phyloP scores from a whole-genome alignment of 2,797 vertebrate genomes.

The Chelon labrosus region DNA sequence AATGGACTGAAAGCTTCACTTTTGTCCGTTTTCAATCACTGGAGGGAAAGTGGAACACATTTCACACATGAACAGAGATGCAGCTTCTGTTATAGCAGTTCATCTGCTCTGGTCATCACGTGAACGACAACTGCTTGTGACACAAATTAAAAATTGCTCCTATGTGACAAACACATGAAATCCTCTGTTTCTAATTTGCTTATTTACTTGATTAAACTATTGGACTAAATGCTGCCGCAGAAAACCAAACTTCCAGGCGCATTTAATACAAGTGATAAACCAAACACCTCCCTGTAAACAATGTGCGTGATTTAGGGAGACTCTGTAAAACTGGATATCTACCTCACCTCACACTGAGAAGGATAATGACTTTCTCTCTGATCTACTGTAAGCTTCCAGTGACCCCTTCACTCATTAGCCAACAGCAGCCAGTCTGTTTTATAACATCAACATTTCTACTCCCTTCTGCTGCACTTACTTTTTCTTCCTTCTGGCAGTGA shows the following conservation, averaged over 20 bases:
- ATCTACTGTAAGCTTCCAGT: background rate
- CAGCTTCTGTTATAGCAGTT: constrained; percentile 15
- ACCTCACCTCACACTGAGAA: too few relatives aligned
- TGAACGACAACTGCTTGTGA: constrained; percentile 25
- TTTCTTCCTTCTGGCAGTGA: constrained; percentile 41
- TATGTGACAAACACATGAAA: background rate
- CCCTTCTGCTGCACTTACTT: background rate
- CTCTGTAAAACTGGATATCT: too few relatives aligned
- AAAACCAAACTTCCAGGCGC: background rate
- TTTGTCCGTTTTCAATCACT: constrained; percentile 32
- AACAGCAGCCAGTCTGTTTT: background rate
- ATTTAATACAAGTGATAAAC: background rate
- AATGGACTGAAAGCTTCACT: constrained; percentile 17
- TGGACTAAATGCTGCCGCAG: background rate
- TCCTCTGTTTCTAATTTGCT: background rate
- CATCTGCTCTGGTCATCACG: constrained; percentile 10
- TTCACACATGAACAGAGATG: constrained; percentile 72
- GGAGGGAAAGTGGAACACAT: constrained; percentile 71
- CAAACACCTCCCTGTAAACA: background rate
- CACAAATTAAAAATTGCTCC: background rate
- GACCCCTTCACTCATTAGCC: background rate
- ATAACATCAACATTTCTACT: background rate
- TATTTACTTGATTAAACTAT: background rate
- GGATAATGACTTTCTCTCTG: background rate
- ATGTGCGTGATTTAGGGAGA: too few relatives aligned